Evolutionary conservation across 2,113 vertebrate species (phyloP), one percentile per base, ranked within the genome.

Genomic region (Vidua chalybeata): DNA sequence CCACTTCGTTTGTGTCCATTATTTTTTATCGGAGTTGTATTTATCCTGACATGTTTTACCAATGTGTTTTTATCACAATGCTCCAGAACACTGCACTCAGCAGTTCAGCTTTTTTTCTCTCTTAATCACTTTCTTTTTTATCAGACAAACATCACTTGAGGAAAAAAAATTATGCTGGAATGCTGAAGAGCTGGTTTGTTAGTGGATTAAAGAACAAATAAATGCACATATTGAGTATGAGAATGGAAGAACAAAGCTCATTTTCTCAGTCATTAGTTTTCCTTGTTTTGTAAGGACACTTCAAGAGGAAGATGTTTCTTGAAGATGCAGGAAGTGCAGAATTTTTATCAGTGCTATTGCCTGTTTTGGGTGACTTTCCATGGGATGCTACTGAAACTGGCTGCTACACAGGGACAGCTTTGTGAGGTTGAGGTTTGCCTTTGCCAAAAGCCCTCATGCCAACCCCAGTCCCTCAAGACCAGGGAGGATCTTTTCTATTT

Each of bases 321-420:
- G 0, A 86, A 67, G 52, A 19, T 0, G 0, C 8, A 72, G 14
- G 48, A 13, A 19, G 6, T 1, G 8, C 7, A n/a, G 31, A 37
- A 10, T 74, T 74, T 71, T 79, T 35, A 56, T 24, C 13, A 33
- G 16, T 46, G 14, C 7, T 63, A 1, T 61, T 75, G 8, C 27
- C 43, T 72, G 11, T 7, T 75, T 82, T 52, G 37, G 9, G 35
- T 66, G 45, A 12, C 19, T 72, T 91, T n/a, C 43, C 22, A 3
- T 30, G 5, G 41, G 46, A 56, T 24, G 16, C 14, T 91, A 20
- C 31, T 27, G 37, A 21, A 64, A 39, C 21, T 48, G 20, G 7
- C 30, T 58, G 17, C 18, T 67, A 19, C 27, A 12, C 7, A 7
- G 1, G 7, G 68, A 19, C 20, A 74, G 14, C 3, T 9, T 27